phyloP scores from a whole-genome alignment of 2,888 invertebrate genomes.

The Calameuta idolon region DNA sequence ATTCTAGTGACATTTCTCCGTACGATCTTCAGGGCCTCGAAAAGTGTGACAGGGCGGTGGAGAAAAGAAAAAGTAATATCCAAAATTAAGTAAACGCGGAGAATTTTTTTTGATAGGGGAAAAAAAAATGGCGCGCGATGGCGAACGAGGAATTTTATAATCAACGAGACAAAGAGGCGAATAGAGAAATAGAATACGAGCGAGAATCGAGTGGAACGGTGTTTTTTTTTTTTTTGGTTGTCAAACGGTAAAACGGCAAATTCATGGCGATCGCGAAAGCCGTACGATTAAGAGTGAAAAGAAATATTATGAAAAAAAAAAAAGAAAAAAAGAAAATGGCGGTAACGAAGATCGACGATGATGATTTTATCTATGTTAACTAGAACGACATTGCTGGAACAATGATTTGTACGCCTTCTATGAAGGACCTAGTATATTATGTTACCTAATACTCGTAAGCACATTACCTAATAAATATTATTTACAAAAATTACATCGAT shows the following conservation, averaged over 20 bases:
- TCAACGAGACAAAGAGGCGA: background rate
- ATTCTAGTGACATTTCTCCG: background rate
- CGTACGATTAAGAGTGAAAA: slow-evolving; percentile 6
- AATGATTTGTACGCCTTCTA: slow-evolving; percentile 64
- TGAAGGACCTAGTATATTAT: slow-evolving; percentile 62
- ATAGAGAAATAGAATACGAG: background rate
- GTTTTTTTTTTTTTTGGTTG: background rate
- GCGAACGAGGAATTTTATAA: background rate
- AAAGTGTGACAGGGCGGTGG: slow-evolving; percentile 16
- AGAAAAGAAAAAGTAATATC: background rate
- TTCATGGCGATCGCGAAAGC: background rate
- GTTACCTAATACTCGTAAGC: slow-evolving; percentile 62
- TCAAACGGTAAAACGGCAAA: background rate
- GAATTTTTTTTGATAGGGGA: background rate
- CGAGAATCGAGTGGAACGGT: slow-evolving; percentile 15
- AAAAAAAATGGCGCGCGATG: background rate
- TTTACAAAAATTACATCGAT: slow-evolving; percentile 51
- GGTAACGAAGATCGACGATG: slow-evolving; percentile 38
- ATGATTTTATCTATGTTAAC: slow-evolving; percentile 60
- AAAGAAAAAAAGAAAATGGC: slow-evolving; percentile 3
- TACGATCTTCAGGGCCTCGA: background rate
- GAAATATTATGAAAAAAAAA: slow-evolving; percentile 13
- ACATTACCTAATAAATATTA: slow-evolving; percentile 63
- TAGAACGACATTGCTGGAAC: slow-evolving; percentile 64
- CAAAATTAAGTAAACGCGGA: background rate